Evolutionary conservation across 1,140 invertebrate genomes (phyloP), one percentile per base, ranked within the genome.

Genomic region (Bombus confusus): DNA sequence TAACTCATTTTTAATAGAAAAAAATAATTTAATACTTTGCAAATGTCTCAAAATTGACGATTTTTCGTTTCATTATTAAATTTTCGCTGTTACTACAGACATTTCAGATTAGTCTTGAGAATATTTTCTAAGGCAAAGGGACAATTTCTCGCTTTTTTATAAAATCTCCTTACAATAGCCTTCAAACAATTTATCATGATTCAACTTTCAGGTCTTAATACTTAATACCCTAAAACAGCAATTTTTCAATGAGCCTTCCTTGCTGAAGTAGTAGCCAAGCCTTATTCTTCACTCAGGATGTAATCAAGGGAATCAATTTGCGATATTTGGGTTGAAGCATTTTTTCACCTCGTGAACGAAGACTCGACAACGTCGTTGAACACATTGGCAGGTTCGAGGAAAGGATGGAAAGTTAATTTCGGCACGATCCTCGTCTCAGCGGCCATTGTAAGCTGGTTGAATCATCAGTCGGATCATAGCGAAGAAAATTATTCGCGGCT

Each of bases 311-410:
- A 85, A 79, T 73, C 83, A 74, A 82, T 89, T 87, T 77, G 34
- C 66, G 80, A 59, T 85, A 92, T 92, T 90, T 85, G 66, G 90
- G 85, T 89, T 90, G 76, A 89, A 86, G 79, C 62, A 80, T 86
- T 87, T 86, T 66, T 66, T 76, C n/a, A 66, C 59, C 31, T 74
- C 68, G 9, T 22, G n/a, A 71, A 59, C 37, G 1, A 13, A 28
- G 43, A 62, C 69, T 75, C 22, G 64, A 43, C 57, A 37, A 59
- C 10, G 43, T 57, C 69, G 15, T 77, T 22, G 47, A n/a, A n/a
- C 66, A n/a, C 25, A 12, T 31, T 52, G 5, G 28, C 4, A 1
- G 15, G 15, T 13, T 47, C 22, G 10, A 75, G 34, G 37, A 62
- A 84, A 37, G 41, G 28, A 41, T 12, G 59, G 59, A 74, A 31